Base-by-base conservation (phyloP, 2,797 vertebrate species). In the Anniella stebbinsi region DNA sequence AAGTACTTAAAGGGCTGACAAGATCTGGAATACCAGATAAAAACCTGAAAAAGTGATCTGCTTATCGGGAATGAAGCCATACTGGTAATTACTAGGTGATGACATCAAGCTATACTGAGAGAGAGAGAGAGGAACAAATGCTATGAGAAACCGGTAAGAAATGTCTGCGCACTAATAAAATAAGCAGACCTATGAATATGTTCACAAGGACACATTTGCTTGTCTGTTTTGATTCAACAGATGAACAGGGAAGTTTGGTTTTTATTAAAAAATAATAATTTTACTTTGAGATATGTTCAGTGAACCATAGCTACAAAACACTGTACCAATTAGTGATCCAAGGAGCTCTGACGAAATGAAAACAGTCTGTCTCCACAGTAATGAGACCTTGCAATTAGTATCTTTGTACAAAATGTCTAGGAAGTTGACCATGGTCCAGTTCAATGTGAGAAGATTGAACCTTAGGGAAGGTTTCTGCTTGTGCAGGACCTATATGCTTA, bases 11-110 rank as follows among this genome's bases (percentile, higher is more conserved):
- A 78, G 66, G 66, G 23, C 63, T 57, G n/a, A 83, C 36, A 76
- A 75, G 69, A 63, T 88, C 66, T 73, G 72, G 70, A 88, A 63
- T 23, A 72, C 13, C 21, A 66, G 54, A 73, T 72, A 81, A 75
- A 75, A n/a, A 45, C 67, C 38, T 23, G 57, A 83, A 54, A 81
- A 54, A 81, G 67, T 33, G 48, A 81, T 72, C 54, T 63, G 80
- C 45, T 73, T 83, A 25, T 73, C 70, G 63, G 57, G 80, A 88
- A 75, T 66, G 80, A 45, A 88, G 80, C 30, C 69, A 88, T 30
- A 38, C 54, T 75, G 45, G 21, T 38, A 88, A 83, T 63, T 82
- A 75, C 80, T 23, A 82, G 69, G 67, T 82, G 54, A 83, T 12
- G 41, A 75, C 33, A 73, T 88, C 69, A 82, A 45, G 33, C 69